Conservation (phyloP, 2,113 vertebrate genomes). For the Callospermophilus lateralis region DNA sequence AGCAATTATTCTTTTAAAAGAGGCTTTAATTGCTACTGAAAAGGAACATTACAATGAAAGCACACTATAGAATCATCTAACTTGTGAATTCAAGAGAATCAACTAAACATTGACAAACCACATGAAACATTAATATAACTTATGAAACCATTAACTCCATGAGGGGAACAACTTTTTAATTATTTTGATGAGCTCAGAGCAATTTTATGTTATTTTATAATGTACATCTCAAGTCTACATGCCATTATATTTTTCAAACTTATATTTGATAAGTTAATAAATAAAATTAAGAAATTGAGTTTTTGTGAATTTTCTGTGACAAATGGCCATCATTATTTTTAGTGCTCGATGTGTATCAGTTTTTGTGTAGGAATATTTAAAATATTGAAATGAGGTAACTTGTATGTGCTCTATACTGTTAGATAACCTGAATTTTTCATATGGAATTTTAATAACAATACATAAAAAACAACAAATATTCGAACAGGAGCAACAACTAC, state of each 20-base stretch:
- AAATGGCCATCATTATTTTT: neutral
- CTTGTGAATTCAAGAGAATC: neutral
- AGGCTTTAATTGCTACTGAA: neutral
- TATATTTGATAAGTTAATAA: neutral
- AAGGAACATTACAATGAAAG: neutral
- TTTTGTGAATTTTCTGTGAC: neutral
- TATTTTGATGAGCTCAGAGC: neutral
- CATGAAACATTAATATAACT: neutral
- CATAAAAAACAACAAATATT: neutral
- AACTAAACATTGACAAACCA: neutral
- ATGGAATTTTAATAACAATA: neutral
- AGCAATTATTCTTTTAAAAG: neutral
- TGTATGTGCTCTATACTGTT: neutral
- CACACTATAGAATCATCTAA: neutral
- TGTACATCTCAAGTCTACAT: neutral
- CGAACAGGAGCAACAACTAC: neutral
- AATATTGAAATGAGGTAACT: neutral
- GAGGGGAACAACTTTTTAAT: neutral
- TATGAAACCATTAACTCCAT: neutral
- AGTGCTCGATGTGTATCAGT: neutral
- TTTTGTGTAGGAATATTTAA: neutral
- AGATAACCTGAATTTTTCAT: neutral
- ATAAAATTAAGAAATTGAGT: neutral
- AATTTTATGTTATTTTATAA: neutral
- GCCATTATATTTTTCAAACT: neutral